A percentile compares a stretch with the other conserved stretches of the same genome.
Evolutionary conservation across 2,888 invertebrate genomes (phyloP).

Genomic region (Conchocele bisecta): DNA sequence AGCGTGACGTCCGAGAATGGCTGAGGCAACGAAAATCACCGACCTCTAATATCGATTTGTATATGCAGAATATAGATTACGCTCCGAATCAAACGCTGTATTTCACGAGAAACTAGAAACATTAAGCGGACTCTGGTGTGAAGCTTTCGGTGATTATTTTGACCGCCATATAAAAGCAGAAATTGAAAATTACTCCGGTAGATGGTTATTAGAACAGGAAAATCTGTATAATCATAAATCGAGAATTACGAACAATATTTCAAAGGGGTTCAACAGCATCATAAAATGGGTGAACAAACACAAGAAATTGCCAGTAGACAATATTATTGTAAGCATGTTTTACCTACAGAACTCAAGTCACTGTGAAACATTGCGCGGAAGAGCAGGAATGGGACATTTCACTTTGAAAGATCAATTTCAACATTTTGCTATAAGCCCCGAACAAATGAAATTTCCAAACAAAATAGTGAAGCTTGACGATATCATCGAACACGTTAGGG

Average conservation of each 20-base stretch:
- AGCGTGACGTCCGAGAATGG: not conserved
- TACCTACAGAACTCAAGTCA: slow-evolving; percentile 21
- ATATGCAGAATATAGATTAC: slow-evolving; percentile 2
- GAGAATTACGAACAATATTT: slow-evolving; percentile 34
- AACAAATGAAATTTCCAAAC: slow-evolving; percentile 5
- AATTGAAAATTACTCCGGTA: not conserved
- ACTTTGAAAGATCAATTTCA: not conserved
- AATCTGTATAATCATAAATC: slow-evolving; percentile 22
- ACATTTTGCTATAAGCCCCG: not conserved
- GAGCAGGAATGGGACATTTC: slow-evolving; percentile 4
- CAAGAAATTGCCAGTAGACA: slow-evolving; percentile 22
- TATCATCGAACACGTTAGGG: no score
- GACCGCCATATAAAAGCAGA: not conserved
- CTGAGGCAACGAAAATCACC: slow-evolving; percentile 5
- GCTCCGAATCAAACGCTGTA: not conserved
- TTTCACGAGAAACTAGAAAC: not conserved
- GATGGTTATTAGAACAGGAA: slow-evolving; percentile 19
- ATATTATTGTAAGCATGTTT: slow-evolving; percentile 25
- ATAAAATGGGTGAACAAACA: slow-evolving; percentile 17
- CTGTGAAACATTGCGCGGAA: not conserved
- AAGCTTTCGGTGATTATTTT: not conserved
- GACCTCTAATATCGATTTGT: not conserved
- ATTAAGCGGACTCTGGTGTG: slow-evolving; percentile 2
- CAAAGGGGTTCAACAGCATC: slow-evolving; percentile 24
- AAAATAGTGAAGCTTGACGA: slow-evolving; percentile 8